Evolutionary conservation across 2,888 invertebrate species (phyloP).

Genomic region (Sphaeridia pumilis): DNA sequence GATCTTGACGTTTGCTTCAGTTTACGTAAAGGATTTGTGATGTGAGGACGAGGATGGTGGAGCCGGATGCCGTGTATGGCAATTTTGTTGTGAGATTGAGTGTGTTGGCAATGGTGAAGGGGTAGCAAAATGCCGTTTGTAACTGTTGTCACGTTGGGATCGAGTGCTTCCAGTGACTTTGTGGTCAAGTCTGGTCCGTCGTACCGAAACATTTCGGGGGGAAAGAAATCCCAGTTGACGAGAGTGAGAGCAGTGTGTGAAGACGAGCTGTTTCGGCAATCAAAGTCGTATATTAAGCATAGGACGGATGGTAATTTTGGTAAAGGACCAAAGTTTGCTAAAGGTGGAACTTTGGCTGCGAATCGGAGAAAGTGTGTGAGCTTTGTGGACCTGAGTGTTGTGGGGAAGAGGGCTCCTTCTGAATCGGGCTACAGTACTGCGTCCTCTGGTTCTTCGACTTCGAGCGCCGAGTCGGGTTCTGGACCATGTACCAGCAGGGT

Average conservation of each 20-base stretch:
- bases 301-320: not conserved
- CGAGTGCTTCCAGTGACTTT: constrained; percentile 29
- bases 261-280: constrained; percentile 23
- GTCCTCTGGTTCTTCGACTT: constrained; percentile 18
- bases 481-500: constrained; percentile 7
- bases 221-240: constrained; percentile 23
- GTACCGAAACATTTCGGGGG: constrained; percentile 14
- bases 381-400: constrained; percentile 28
- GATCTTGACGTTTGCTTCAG: too few relatives aligned
- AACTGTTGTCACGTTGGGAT: constrained; percentile 34
- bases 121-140: constrained; percentile 34
- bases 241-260: constrained; percentile 31
- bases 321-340: not conserved
- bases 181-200: constrained; percentile 16
- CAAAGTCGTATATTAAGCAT: constrained; percentile 2
- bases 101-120: too few relatives aligned
- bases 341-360: not conserved
- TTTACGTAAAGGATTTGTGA: too few relatives aligned
- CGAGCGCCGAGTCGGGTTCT: constrained; percentile 10
- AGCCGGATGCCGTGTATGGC: too few relatives aligned
- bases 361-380: constrained; percentile 30
- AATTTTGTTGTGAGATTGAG: too few relatives aligned
- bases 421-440: constrained; percentile 23
- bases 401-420: constrained; percentile 19
- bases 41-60: too few relatives aligned